phyloP scores from a whole-genome alignment of 2,113 vertebrate species.

The Ploceus nigricollis region DNA sequence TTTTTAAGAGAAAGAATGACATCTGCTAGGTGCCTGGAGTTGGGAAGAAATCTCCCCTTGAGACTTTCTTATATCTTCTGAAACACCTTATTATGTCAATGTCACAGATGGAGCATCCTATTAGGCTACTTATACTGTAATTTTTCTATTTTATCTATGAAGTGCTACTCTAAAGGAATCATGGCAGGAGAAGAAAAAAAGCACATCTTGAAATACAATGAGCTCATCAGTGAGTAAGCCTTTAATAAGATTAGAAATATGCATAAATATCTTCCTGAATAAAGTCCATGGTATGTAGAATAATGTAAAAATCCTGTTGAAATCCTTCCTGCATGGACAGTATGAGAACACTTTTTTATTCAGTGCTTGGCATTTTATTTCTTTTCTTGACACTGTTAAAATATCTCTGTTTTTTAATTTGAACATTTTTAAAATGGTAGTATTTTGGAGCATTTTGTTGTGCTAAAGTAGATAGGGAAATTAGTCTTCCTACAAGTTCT shows the following conservation, averaged over 20 bases:
- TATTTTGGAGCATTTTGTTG: not conserved
- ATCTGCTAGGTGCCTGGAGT: constrained; percentile 4
- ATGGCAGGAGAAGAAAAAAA: not conserved
- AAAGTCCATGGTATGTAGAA: not conserved
- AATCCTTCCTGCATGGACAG: not conserved
- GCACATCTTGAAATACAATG: not conserved
- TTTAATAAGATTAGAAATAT: constrained; percentile 42
- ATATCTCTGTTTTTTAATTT: not conserved
- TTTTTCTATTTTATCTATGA: constrained; percentile 25
- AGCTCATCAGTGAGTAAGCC: constrained; percentile 12
- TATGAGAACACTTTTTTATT: not conserved
- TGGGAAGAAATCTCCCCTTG: not conserved
- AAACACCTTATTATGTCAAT: not conserved
- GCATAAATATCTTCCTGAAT: not conserved
- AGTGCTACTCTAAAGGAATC: not conserved
- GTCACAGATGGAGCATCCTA: constrained; percentile 23
- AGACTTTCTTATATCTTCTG: not conserved
- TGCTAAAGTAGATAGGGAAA: not conserved
- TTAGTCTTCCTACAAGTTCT: not conserved
- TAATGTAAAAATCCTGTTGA: not conserved
- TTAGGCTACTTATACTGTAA: not conserved
- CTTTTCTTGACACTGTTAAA: not conserved
- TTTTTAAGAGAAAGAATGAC: not conserved
- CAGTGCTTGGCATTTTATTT: not conserved
- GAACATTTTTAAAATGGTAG: not conserved